These are phyloP conservation scores for Acridotheres tristis DNA, from an alignment of 2,797 vertebrate species.

Conservation along the genomic window DNA sequence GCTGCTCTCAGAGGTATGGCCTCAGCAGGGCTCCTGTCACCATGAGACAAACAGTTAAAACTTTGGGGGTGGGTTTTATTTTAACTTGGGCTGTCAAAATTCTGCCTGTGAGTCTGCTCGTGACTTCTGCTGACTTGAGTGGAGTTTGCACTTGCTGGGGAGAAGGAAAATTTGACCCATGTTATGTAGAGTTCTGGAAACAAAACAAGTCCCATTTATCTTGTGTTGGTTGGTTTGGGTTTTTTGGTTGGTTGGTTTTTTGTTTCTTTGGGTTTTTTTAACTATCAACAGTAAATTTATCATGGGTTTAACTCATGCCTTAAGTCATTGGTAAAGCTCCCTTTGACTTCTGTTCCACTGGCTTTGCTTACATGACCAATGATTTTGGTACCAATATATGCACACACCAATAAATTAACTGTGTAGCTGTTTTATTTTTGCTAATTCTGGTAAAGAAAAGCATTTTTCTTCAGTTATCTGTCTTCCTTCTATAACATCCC, in stretches of 20 bases:
- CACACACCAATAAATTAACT: background rate
- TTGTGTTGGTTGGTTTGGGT: background rate
- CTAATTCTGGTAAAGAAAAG: background rate
- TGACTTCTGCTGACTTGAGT: constrained; percentile 9
- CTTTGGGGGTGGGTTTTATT: background rate
- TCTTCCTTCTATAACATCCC: background rate
- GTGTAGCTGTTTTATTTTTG: background rate
- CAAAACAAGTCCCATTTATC: background rate
- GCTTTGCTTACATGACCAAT: background rate
- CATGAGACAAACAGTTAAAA: background rate
- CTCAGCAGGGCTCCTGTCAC: background rate
- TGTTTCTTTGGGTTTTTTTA: background rate
- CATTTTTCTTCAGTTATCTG: background rate
- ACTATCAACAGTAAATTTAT: background rate
- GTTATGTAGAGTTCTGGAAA: background rate
- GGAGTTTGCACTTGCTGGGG: constrained; percentile 26
- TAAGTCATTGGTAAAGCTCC: background rate
- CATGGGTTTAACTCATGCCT: background rate
- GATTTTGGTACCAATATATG: background rate
- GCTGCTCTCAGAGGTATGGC: constrained; percentile 93
- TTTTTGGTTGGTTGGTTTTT: background rate
- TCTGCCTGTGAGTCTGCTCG: background rate
- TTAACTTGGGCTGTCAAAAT: background rate
- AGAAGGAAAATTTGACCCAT: background rate
- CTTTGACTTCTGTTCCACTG: background rate